A percentile compares a stretch with the other conserved stretches of the same genome.
Evolutionary conservation across 1,140 invertebrate species (phyloP).

Genomic region (Dendroctonus valens): DNA sequence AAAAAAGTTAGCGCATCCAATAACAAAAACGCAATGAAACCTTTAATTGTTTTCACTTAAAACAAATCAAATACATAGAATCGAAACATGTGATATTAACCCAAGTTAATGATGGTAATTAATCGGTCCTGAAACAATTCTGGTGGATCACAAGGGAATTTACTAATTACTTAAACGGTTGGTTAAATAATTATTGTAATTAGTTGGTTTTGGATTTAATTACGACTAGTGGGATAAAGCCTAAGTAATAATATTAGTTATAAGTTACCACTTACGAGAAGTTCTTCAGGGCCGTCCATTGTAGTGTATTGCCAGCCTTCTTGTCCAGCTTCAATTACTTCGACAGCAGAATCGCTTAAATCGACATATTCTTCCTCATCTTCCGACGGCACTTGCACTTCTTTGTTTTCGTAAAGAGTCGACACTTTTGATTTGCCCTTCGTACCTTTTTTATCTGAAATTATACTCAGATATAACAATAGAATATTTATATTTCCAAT

Average conservation of each 20-base stretch:
- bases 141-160: background rate
- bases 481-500: no score
- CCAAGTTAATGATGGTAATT: no score
- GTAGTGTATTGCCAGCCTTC: constrained; percentile 55
- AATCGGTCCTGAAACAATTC: background rate
- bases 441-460: constrained; percentile 34
- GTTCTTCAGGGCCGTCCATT: constrained; percentile 41
- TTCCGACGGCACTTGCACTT: constrained; percentile 39
- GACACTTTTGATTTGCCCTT: constrained; percentile 31
- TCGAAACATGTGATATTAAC: no score
- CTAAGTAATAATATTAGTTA: background rate
- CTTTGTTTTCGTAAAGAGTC: constrained; percentile 40
- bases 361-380: constrained; percentile 29
- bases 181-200: no score
- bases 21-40: no score
- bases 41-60: no score
- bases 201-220: no score
- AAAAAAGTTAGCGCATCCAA: no score
- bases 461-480: background rate
- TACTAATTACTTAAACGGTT: background rate
- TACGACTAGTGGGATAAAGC: no score
- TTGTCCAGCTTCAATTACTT: constrained; percentile 51
- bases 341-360: constrained; percentile 4
- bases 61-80: no score
- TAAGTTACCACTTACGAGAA: constrained; percentile 6